phyloP scores from a whole-genome alignment of 2,797 vertebrate species.

The Lateolabrax maculatus region DNA sequence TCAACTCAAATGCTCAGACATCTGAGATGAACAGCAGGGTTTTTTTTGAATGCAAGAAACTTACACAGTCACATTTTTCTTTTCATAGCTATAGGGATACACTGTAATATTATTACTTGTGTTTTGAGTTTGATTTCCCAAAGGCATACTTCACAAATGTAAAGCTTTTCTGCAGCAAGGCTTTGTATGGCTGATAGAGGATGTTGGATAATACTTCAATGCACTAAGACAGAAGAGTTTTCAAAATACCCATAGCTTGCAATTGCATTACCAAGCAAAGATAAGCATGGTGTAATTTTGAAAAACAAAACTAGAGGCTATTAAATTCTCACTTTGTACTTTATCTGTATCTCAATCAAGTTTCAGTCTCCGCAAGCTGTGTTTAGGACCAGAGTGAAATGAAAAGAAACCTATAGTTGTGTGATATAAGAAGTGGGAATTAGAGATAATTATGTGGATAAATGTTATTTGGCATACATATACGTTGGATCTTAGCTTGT shows the following conservation, averaged over 20 bases:
- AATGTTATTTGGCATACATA: not conserved
- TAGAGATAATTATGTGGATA: not conserved
- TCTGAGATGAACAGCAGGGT: not conserved
- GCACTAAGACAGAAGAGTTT: not conserved
- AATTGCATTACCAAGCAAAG: not conserved
- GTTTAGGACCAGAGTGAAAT: not conserved
- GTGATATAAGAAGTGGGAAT: not conserved
- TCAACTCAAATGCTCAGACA: conserved; percentile 1
- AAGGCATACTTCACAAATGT: not conserved
- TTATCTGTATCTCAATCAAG: not conserved
- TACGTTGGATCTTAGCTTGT: not conserved
- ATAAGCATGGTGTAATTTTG: not conserved
- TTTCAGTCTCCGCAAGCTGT: not conserved
- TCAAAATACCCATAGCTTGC: not conserved
- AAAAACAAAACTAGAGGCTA: not conserved
- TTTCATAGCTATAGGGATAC: not conserved
- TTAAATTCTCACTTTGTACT: not conserved
- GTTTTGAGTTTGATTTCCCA: conserved; percentile 9
- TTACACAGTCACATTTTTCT: too few relatives aligned
- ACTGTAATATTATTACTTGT: not conserved
- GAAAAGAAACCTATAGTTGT: not conserved
- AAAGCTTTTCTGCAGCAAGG: not conserved
- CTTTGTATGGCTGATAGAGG: not conserved
- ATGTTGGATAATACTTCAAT: conserved; percentile 2
- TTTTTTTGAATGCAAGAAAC: not conserved